phyloP scores from a whole-genome alignment of 2,797 vertebrate species.

The Mormyrops boulengeri region DNA sequence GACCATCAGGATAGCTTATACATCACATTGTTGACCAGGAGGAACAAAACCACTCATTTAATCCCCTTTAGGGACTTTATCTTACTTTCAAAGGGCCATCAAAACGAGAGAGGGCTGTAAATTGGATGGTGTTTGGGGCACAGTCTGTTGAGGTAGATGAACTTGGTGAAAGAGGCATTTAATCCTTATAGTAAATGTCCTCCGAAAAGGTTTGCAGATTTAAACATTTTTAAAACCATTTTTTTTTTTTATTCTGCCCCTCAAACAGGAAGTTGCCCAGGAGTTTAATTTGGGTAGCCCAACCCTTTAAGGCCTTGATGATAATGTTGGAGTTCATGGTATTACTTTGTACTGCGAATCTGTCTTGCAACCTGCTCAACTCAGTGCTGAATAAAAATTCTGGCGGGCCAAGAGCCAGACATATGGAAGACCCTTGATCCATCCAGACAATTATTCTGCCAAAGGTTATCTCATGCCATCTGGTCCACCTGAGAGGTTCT shows the following conservation, averaged over 20 bases:
- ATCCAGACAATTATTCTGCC: neutral
- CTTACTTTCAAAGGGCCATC: constrained; percentile 21
- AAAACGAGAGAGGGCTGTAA: neutral
- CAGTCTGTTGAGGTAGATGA: neutral
- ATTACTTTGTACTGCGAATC: neutral
- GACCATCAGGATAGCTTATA: neutral
- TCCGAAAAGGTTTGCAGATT: neutral
- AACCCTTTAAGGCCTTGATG: neutral
- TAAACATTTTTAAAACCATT: neutral
- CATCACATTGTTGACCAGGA: constrained; percentile 5
- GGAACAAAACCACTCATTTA: constrained; percentile 11
- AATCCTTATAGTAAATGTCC: neutral
- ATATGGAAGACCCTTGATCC: neutral
- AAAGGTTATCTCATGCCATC: neutral
- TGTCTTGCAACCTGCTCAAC: neutral
- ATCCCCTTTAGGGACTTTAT: constrained; percentile 33
- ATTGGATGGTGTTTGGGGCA: neutral
- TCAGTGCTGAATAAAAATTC: neutral
- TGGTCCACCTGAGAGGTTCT: neutral
- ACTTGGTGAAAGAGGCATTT: neutral
- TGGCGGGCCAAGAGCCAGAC: neutral
- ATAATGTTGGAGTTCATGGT: neutral
- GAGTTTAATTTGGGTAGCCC: neutral
- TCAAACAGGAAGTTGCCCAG: neutral
- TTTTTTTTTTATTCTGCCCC: neutral